These are phyloP conservation scores for Dryadula phaetusa DNA, from an alignment of 2,888 invertebrate species.

Conservation along the genomic window DNA sequence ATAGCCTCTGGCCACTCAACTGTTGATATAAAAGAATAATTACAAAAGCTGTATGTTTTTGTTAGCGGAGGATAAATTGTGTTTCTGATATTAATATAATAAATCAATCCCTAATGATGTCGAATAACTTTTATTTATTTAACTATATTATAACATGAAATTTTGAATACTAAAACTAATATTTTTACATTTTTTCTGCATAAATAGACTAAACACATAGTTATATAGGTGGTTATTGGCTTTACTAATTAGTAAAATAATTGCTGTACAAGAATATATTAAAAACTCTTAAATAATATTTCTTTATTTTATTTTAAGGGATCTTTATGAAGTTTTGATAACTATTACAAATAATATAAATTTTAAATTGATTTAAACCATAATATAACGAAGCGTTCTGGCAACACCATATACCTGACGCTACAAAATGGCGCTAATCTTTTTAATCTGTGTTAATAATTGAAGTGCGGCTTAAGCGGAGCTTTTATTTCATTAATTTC, in stretches of 20 bases:
- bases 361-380: not conserved
- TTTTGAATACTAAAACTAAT: not conserved
- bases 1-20: conserved; percentile 74
- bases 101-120: conserved; percentile 23
- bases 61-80: conserved; percentile 31
- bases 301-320: not conserved
- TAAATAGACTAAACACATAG: not conserved
- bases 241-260: not conserved
- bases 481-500: not conserved
- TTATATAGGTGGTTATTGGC: too few species aligned
- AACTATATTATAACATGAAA: not conserved
- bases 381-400: not conserved
- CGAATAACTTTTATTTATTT: conserved; percentile 1
- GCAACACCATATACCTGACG: conserved; percentile 35
- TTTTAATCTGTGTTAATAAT: conserved; percentile 32
- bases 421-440: conserved; percentile 38
- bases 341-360: too few species aligned
- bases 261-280: not conserved
- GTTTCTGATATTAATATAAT: conserved; percentile 30
- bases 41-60: conserved; percentile 47
- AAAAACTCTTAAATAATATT: not conserved
- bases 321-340: not conserved
- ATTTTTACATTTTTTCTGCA: not conserved
- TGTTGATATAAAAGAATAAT: conserved; percentile 65
- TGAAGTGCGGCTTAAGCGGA: conserved; percentile 19